Conservation (phyloP, 2,797 vertebrate species). For the Ibycter americanus region DNA sequence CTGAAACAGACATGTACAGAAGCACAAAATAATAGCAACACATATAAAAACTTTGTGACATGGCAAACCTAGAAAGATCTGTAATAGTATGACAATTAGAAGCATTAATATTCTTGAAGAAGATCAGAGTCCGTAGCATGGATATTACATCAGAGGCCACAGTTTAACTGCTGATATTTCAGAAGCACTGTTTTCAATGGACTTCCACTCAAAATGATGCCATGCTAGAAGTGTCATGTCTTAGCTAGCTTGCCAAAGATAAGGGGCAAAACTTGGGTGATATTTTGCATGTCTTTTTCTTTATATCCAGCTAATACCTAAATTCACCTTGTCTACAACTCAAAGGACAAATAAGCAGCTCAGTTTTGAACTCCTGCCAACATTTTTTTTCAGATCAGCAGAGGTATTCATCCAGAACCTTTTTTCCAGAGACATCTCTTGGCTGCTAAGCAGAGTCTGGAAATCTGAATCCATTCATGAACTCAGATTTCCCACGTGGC, state of each 20-base stretch:
- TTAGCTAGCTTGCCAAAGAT: neutral
- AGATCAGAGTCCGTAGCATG: neutral
- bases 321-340: conserved; percentile 3
- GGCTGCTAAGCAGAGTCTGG: conserved; percentile 48
- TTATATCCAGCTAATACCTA: neutral
- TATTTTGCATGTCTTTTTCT: neutral
- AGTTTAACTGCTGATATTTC: neutral
- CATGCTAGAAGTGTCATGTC: neutral
- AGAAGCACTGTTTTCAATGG: neutral
- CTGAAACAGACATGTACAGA: neutral
- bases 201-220: neutral
- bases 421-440: conserved; percentile 35
- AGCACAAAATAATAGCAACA: neutral
- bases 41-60: neutral
- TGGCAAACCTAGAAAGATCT: neutral
- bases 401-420: neutral
- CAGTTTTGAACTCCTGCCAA: conserved; percentile 36
- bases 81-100: neutral
- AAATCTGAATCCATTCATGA: conserved; percentile 76
- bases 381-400: conserved; percentile 20
- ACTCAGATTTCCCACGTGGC: conserved; percentile 55
- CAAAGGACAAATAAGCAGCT: conserved; percentile 51
- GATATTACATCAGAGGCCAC: neutral
- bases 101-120: neutral
- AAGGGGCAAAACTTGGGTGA: neutral